Conservation (phyloP, 2,113 vertebrate genomes). For the Melozone crissalis region DNA sequence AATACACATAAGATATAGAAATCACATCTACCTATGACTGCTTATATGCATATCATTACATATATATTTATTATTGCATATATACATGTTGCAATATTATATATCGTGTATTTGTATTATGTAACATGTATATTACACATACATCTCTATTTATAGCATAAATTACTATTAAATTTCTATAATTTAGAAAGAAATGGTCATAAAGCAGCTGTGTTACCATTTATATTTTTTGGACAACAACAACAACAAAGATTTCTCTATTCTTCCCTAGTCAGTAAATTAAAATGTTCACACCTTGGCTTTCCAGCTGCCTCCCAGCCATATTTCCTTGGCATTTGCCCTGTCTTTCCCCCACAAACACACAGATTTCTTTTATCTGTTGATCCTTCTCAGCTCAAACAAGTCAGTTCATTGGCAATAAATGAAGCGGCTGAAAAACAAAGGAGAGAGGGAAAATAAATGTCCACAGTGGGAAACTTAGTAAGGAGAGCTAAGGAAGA, state of each 20-base stretch:
- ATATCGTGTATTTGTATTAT: background rate
- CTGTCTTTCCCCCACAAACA: background rate
- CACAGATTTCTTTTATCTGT: background rate
- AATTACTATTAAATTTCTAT: background rate
- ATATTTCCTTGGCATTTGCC: background rate
- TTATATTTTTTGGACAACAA: background rate
- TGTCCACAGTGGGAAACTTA: background rate
- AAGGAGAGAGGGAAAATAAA: background rate
- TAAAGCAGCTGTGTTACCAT: background rate
- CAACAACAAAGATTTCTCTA: background rate
- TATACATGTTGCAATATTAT: background rate
- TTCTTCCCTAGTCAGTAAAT: background rate
- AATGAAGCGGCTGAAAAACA: background rate
- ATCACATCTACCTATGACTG: background rate
- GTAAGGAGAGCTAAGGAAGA: background rate
- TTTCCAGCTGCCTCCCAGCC: background rate
- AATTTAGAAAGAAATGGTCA: background rate
- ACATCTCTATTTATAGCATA: background rate
- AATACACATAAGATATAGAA: background rate
- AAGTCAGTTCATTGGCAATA: background rate
- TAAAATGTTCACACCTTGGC: background rate
- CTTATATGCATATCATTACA: background rate
- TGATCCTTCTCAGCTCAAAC: background rate
- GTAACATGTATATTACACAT: background rate
- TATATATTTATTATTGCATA: background rate